phyloP scores from a whole-genome alignment of 1,140 invertebrate species.

The Drosophila pandora region DNA sequence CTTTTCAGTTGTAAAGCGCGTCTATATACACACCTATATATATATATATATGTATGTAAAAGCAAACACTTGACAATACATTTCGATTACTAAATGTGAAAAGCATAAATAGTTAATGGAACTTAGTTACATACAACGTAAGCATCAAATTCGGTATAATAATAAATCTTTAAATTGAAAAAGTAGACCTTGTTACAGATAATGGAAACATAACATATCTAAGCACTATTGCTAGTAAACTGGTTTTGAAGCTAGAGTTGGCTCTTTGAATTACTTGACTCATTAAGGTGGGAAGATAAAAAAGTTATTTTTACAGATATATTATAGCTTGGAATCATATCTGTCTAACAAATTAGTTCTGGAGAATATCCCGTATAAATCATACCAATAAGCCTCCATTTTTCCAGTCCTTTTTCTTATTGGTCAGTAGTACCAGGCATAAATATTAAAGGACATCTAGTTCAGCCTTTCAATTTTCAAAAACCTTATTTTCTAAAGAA shows the following conservation, averaged over 20 bases:
- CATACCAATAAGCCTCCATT: too few relatives aligned
- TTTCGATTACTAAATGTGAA: conserved; percentile 75
- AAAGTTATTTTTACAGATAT: too few relatives aligned
- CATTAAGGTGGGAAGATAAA: too few relatives aligned
- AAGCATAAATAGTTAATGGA: conserved; percentile 39
- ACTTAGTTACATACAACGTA: conserved; percentile 41
- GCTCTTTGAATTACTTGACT: too few relatives aligned
- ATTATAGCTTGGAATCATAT: too few relatives aligned
- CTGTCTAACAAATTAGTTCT: too few relatives aligned
- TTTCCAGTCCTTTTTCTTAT: too few relatives aligned
- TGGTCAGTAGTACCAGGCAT: too few relatives aligned
- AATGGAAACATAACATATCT: neutral
- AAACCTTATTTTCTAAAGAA: neutral
- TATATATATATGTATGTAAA: conserved; percentile 49
- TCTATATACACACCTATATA: conserved; percentile 41
- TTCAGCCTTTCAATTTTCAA: too few relatives aligned
- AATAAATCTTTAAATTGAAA: conserved; percentile 58
- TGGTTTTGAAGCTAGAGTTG: neutral
- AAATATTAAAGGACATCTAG: too few relatives aligned
- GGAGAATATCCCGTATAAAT: too few relatives aligned
- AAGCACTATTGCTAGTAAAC: neutral
- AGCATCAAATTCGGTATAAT: conserved; percentile 42
- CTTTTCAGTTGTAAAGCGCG: conserved; percentile 32
- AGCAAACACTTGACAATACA: conserved; percentile 78
- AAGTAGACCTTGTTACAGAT: neutral